Evolutionary conservation across 2,888 invertebrate species (phyloP).

Genomic region (Syrista parreyssii): DNA sequence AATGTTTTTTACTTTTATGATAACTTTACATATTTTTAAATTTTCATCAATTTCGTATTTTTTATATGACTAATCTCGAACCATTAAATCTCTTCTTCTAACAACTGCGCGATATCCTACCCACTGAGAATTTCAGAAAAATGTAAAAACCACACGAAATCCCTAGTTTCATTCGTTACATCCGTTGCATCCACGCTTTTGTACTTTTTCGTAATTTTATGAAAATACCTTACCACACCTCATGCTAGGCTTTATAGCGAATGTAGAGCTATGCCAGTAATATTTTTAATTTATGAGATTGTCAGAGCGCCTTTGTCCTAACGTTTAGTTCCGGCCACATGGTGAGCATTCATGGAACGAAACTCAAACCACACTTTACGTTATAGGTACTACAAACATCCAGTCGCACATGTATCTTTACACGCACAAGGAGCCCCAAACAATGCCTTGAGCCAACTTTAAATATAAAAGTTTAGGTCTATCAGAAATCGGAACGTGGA

Average conservation of each 20-base stretch:
- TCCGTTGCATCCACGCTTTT: too few relatives aligned
- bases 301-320: slow-evolving; percentile 27
- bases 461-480: slow-evolving; percentile 5
- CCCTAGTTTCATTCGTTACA: too few relatives aligned
- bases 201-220: too few relatives aligned
- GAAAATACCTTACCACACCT: too few relatives aligned
- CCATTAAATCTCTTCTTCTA: background rate
- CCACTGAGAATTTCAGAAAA: too few relatives aligned
- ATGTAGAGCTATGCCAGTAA: slow-evolving; percentile 12
- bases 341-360: slow-evolving; percentile 45
- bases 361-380: background rate
- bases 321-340: slow-evolving; percentile 52
- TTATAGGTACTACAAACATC: background rate
- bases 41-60: background rate
- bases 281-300: slow-evolving; percentile 42
- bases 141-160: too few relatives aligned
- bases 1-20: background rate
- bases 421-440: background rate
- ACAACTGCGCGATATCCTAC: background rate
- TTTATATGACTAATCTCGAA: background rate
- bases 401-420: background rate
- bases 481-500: slow-evolving; percentile 3
- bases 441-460: background rate
- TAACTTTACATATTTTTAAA: background rate
- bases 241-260: too few relatives aligned